A percentile compares a stretch with the other conserved stretches of the same genome.
Evolutionary conservation across 2,888 invertebrate species (phyloP).

Genomic region (Ypsolopha scabrella): DNA sequence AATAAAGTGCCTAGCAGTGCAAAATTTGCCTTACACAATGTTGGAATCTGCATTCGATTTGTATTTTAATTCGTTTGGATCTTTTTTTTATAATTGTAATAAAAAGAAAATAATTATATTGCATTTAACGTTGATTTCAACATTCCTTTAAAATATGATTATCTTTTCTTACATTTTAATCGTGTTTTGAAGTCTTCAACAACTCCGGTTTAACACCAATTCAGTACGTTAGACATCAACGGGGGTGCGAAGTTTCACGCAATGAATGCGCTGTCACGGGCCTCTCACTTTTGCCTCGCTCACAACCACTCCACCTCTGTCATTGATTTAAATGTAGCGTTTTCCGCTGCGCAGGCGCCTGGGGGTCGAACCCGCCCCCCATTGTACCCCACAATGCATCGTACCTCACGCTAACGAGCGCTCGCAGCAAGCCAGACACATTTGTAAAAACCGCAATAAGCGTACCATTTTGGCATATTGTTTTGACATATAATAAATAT

Average conservation of each 20-base stretch:
- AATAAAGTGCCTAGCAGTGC: not conserved
- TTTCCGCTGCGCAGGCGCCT: conserved; percentile 32
- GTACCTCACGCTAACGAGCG: conserved; percentile 67
- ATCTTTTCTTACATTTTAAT: not conserved
- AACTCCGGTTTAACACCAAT: too few relatives aligned
- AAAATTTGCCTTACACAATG: not conserved
- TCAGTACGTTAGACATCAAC: too few relatives aligned
- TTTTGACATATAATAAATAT: conserved; percentile 71
- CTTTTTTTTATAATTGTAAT: too few relatives aligned
- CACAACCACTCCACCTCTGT: conserved; percentile 23
- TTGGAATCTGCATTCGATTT: not conserved
- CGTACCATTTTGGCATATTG: conserved; percentile 68
- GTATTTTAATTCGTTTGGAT: not conserved
- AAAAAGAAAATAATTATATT: too few relatives aligned
- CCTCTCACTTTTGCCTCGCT: not conserved
- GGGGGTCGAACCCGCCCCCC: conserved; percentile 47
- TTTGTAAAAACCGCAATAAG: conserved; percentile 69
- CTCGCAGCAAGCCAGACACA: conserved; percentile 61
- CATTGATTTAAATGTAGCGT: conserved; percentile 49
- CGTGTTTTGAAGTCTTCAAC: too few relatives aligned
- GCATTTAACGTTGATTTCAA: too few relatives aligned
- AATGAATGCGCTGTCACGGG: not conserved
- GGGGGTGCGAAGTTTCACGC: too few relatives aligned
- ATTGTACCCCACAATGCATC: conserved; percentile 64
- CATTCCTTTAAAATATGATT: not conserved